Conservation (phyloP, 2,888 invertebrate genomes). For the Acleris cristana region DNA sequence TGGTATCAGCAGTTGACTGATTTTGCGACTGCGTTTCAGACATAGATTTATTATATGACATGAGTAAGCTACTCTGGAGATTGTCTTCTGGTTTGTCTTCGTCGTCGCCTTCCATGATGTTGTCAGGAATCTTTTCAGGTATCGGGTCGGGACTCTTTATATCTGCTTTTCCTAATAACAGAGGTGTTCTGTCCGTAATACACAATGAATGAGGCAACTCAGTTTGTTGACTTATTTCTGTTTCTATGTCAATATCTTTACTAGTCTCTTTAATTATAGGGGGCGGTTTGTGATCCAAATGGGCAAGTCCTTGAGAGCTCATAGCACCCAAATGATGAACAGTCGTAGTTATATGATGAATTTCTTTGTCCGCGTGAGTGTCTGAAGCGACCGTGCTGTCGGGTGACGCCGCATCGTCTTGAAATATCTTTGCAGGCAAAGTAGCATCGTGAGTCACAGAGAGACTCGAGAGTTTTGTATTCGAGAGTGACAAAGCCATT, state of each 20-base stretch:
- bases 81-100: constrained; percentile 77
- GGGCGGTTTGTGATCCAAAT: constrained; percentile 56
- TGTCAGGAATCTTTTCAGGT: constrained; percentile 80
- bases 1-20: constrained; percentile 50
- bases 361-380: constrained; percentile 54
- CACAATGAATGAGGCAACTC: constrained; percentile 75
- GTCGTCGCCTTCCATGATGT: constrained; percentile 78
- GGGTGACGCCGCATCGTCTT: constrained; percentile 86
- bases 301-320: constrained; percentile 49
- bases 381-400: constrained; percentile 75
- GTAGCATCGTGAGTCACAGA: constrained; percentile 84
- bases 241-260: constrained; percentile 78
- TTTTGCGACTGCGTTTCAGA: constrained; percentile 56
- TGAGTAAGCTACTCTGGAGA: constrained; percentile 60
- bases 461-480: constrained; percentile 82
- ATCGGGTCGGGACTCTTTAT: constrained; percentile 80
- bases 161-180: constrained; percentile 75
- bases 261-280: constrained; percentile 56
- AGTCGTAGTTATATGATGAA: constrained; percentile 50
- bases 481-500: constrained; percentile 78
- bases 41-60: constrained; percentile 65
- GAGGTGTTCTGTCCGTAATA: constrained; percentile 68
- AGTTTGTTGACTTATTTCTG: constrained; percentile 78
- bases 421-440: constrained; percentile 87
- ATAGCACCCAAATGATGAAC: constrained; percentile 54